Base-by-base conservation (phyloP, 2,888 invertebrate genomes). In the Eupithecia subfuscata region DNA sequence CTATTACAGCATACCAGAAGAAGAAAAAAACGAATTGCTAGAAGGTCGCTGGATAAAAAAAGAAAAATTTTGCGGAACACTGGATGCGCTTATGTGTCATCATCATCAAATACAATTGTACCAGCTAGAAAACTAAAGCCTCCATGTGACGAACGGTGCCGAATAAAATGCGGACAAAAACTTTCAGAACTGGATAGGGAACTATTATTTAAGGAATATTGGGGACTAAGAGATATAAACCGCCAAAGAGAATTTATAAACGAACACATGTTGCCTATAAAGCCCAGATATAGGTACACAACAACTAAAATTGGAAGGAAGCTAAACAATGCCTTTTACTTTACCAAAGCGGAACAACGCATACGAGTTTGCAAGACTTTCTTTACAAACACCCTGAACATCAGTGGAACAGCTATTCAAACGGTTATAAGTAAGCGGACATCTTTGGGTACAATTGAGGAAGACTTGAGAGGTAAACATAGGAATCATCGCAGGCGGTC, bases 141-240 rank as follows among this genome's bases (percentile, higher is more conserved):
- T 11, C 56, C 56, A 12, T 60, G 56, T 25, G 14, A 60, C 25
- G 25, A 25, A 60, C 11, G 25, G 6, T 60, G 56, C 56, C 56
- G 56, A 14, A 2, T 60, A 14, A 12, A 60, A 60, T 60, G 56
- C 25, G 14, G 12, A 25, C 0, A 60, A 60, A 60, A 60, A 60
- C 14, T 60, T 25, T 60, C 56, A 60, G 56, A 25, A 25, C 25
- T 25, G 1, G 56, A 60, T 25, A 60, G 56, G 56, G 14, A 60
- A 60, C 56, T 25, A 60, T 60, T 60, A 12, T 60, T 60, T 5
- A 60, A 60, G 12, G 68, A 69, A 64, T 73, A 73, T 60, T 25
- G 25, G 56, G 56, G 25, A 60, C 25, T 56, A 11, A 56, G 22
- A 12, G 56, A 56, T 22, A 56, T 56, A 56, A 56, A 56, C 56